Evolutionary conservation across 1,140 invertebrate genomes (phyloP).

Genomic region (Caenorhabditis brenneri): DNA sequence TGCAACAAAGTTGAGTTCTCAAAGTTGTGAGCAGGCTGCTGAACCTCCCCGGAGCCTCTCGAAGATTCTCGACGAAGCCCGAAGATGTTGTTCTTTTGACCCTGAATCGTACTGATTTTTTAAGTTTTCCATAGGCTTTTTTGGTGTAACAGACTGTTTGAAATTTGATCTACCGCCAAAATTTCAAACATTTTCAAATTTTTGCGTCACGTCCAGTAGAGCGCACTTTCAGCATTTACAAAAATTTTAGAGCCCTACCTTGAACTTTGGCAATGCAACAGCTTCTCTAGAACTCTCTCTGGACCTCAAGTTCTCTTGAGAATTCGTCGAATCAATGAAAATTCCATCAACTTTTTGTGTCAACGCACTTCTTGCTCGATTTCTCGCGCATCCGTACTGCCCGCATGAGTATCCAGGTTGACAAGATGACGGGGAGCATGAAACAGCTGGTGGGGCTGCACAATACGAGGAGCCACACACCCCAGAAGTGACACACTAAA

Average conservation of each 20-base stretch:
- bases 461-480: constrained; percentile 48
- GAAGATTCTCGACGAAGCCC: background rate
- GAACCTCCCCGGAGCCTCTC: background rate
- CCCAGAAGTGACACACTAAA: constrained; percentile 42
- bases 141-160: too few relatives aligned
- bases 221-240: too few relatives aligned
- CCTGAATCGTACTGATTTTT: background rate
- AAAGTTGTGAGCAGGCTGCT: background rate
- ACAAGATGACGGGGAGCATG: constrained; percentile 43
- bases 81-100: constrained; percentile 15
- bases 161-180: too few relatives aligned
- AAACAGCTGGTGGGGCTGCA: constrained; percentile 37
- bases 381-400: constrained; percentile 51
- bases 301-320: background rate
- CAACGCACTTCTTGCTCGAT: constrained; percentile 46
- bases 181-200: too few relatives aligned
- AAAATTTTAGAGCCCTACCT: background rate
- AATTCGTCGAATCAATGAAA: constrained; percentile 2
- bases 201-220: too few relatives aligned
- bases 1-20: constrained; percentile 9
- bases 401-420: constrained; percentile 55
- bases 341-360: constrained; percentile 46
- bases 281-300: constrained; percentile 3
- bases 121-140: background rate
- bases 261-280: background rate